phyloP scores from a whole-genome alignment of 1,140 invertebrate genomes.

The Temnothorax nylanderi region DNA sequence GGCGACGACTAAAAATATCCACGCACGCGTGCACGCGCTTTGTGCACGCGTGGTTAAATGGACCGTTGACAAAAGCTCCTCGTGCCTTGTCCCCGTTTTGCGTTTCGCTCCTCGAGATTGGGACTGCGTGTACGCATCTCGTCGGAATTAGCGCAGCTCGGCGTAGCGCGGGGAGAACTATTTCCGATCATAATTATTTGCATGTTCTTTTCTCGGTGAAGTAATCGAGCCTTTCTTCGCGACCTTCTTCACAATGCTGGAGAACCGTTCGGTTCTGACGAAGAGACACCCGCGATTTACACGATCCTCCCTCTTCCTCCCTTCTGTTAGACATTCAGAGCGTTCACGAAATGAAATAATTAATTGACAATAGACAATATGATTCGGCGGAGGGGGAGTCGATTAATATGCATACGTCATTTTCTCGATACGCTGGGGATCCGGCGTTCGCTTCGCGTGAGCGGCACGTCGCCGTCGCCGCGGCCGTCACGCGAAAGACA shows the following conservation, averaged over 20 bases:
- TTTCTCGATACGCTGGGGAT: background rate
- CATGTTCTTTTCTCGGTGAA: too few relatives aligned
- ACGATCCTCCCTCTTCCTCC: background rate
- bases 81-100: slow-evolving; percentile 44
- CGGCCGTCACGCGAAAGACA: background rate
- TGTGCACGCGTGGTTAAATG: slow-evolving; percentile 9
- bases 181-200: too few relatives aligned
- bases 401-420: background rate
- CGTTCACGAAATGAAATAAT: slow-evolving; percentile 8
- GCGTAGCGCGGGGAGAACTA: too few relatives aligned
- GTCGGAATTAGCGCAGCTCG: slow-evolving; percentile 1
- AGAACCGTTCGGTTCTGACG: background rate
- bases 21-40: slow-evolving; percentile 11
- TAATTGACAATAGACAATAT: background rate
- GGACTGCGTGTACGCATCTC: too few relatives aligned
- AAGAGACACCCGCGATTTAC: background rate
- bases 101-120: background rate
- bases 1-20: slow-evolving; percentile 49
- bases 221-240: background rate
- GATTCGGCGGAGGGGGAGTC: too few relatives aligned
- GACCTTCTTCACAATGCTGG: background rate
- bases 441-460: background rate
- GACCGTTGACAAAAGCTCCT: slow-evolving; percentile 32
- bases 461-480: background rate
- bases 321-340: background rate